phyloP scores from a whole-genome alignment of 2,797 vertebrate genomes.

The Mergus octosetaceus region DNA sequence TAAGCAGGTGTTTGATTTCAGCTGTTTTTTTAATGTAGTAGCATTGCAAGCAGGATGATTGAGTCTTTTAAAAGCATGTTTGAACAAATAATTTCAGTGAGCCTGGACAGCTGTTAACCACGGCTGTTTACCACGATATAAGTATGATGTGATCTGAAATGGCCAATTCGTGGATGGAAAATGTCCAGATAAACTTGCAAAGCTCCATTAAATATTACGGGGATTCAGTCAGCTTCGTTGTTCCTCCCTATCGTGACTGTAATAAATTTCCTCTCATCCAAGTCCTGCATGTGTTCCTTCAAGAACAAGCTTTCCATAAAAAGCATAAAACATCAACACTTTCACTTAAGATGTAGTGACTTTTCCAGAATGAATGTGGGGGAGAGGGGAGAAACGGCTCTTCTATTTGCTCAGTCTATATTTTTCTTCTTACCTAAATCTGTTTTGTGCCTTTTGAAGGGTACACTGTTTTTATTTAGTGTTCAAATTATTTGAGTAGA shows the following conservation, averaged over 20 bases:
- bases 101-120: not conserved
- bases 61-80: not conserved
- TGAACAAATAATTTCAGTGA: not conserved
- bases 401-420: not conserved
- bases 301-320: not conserved
- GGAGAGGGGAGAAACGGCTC: not conserved
- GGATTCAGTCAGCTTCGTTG: not conserved
- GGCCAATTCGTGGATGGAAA: not conserved
- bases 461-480: not conserved
- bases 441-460: not conserved
- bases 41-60: not conserved
- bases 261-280: not conserved
- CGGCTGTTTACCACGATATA: not conserved
- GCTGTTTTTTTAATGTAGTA: not conserved
- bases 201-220: not conserved
- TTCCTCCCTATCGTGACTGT: not conserved
- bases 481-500: not conserved
- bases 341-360: not conserved
- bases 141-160: not conserved
- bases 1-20: not conserved
- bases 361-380: not conserved
- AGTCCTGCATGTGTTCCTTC: not conserved
- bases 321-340: not conserved
- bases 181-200: not conserved
- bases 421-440: not conserved